These are phyloP conservation scores for Microcebus griseorufus DNA, from an alignment of 2,113 vertebrate species.

Conservation along the genomic window DNA sequence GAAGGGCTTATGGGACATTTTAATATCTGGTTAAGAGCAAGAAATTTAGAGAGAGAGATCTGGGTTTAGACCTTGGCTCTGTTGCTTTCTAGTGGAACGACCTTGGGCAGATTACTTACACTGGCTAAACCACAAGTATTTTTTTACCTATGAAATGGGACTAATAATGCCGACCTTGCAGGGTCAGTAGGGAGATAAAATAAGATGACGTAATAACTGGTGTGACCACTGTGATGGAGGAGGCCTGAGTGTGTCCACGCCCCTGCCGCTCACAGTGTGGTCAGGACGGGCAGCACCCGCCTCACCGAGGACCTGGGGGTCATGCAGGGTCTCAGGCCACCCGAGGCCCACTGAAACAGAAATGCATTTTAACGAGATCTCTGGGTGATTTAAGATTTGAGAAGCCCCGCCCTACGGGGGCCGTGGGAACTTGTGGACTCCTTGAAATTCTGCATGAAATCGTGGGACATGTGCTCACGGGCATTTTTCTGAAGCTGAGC, in stretches of 20 bases:
- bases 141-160: not conserved
- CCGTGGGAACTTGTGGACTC: not conserved
- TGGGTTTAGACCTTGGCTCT: not conserved
- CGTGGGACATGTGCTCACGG: not conserved
- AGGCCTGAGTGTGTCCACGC: rapidly evolving
- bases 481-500: not conserved
- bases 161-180: rapidly evolving
- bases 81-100: rapidly evolving
- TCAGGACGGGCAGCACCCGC: not conserved
- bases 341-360: not conserved
- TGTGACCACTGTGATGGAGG: not conserved
- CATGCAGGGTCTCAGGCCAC: not conserved
- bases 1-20: not conserved
- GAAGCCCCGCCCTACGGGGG: not conserved
- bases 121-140: not conserved
- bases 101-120: not conserved
- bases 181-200: not conserved
- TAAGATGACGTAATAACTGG: too few relatives aligned
- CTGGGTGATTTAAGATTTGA: not conserved
- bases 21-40: not conserved
- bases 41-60: not conserved
- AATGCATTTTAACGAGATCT: not conserved
- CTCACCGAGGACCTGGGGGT: not conserved
- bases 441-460: not conserved
- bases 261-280: not conserved